Evolutionary conservation across 23 tunicate species (phyloP).

Genomic region (Diplosoma virens): DNA sequence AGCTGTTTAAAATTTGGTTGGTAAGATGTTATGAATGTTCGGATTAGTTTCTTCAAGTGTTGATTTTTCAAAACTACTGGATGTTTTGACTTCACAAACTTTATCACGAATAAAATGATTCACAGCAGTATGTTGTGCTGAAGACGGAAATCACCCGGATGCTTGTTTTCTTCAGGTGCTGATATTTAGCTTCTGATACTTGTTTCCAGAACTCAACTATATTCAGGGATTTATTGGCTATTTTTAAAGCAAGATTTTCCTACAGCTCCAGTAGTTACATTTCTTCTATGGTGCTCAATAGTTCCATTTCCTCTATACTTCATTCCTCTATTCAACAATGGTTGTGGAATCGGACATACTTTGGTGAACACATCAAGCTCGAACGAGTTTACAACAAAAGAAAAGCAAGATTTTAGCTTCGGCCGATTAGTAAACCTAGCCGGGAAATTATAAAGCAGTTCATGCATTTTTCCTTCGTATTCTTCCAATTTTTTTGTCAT

Average conservation of each 20-base stretch:
- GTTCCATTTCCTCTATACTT: no score
- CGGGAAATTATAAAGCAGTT: slow-evolving; percentile 39
- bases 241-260: slow-evolving; percentile 52
- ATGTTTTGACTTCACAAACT: no score
- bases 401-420: slow-evolving; percentile 52
- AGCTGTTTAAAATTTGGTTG: no score
- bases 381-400: slow-evolving; percentile 58
- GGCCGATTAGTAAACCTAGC: slow-evolving; percentile 42
- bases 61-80: no score
- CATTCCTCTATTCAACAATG: no score
- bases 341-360: slow-evolving; percentile 56
- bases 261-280: slow-evolving; percentile 42
- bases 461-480: slow-evolving; percentile 57
- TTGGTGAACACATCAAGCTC: slow-evolving; percentile 59
- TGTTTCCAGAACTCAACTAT: slow-evolving; percentile 56
- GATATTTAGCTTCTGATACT: slow-evolving; percentile 57
- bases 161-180: slow-evolving; percentile 36
- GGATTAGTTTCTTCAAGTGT: no score
- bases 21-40: no score
- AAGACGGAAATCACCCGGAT: slow-evolving; percentile 22
- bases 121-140: no score
- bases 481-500: slow-evolving; percentile 38
- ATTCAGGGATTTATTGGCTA: slow-evolving; percentile 36
- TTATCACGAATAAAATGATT: no score
- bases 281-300: slow-evolving; percentile 34